Evolutionary conservation across 2,113 vertebrate genomes (phyloP).

Genomic region (Heterocephalus glaber): DNA sequence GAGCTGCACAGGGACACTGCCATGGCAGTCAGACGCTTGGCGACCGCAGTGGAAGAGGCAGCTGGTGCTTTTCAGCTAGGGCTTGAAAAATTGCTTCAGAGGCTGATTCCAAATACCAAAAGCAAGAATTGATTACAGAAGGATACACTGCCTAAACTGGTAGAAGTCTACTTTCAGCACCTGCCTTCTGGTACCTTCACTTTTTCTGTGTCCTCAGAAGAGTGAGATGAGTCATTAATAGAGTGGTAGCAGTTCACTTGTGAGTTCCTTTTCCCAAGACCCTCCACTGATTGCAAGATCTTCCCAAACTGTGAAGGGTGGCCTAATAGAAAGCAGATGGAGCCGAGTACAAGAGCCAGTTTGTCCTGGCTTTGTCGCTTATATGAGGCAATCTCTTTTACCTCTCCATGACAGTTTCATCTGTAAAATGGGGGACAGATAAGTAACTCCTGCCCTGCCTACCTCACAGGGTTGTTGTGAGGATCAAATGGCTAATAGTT

Average conservation of each 20-base stretch:
- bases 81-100: slow-evolving; percentile 80
- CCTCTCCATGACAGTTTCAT: slow-evolving; percentile 9
- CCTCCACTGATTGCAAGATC: slow-evolving; percentile 41
- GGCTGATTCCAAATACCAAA: slow-evolving; percentile 77
- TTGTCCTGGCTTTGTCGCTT: not conserved
- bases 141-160: not conserved
- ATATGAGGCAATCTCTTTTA: not conserved
- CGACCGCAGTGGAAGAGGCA: slow-evolving; percentile 79
- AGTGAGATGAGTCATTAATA: not conserved
- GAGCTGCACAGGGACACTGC: slow-evolving; percentile 79
- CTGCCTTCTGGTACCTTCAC: slow-evolving; percentile 23
- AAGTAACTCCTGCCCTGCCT: slow-evolving; percentile 59
- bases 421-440: slow-evolving; percentile 32
- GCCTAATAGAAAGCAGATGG: not conserved
- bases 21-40: slow-evolving; percentile 72
- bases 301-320: not conserved
- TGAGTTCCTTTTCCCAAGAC: slow-evolving; percentile 21
- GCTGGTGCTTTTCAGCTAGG: slow-evolving; percentile 80
- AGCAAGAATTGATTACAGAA: slow-evolving; percentile 57
- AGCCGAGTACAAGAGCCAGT: not conserved
- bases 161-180: not conserved
- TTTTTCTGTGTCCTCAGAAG: slow-evolving; percentile 20
- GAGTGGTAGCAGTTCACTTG: not conserved
- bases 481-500: slow-evolving; percentile 62
- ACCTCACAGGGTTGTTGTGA: slow-evolving; percentile 83